Evolutionary conservation across 1,140 invertebrate species (phyloP), one percentile per base, ranked within the genome.

Genomic region (Popillia japonica): DNA sequence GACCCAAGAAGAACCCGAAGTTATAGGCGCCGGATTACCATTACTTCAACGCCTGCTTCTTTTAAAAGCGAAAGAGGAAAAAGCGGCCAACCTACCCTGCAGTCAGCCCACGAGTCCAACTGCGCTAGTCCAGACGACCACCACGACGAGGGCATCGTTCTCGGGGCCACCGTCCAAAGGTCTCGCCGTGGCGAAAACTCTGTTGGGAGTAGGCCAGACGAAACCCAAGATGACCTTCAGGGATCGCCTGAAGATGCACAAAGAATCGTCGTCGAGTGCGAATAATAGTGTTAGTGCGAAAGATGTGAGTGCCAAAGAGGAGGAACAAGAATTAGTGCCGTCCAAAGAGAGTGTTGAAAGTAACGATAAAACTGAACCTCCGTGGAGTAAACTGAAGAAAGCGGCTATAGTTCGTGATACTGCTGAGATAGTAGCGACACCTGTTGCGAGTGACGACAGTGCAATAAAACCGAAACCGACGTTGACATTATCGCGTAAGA

Each of bases 21-120:
- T 92, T 3, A 90, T 94, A 17, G 93, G 92, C 11, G 91, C 92
- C 61, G 93, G 92, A 27, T 87, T 96, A 64, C 94, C 94, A 2
- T 88, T 96, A 7, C 88, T 96, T 2, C 94, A 96, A 85, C 88
- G 95, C 79, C 88, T 96, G 22, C 87, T 95, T 41, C 87, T 95
- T 74, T 88, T 96, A 8, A 95, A 95, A 86, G 92, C 93, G 10
- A 96, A 94, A 86, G 93, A 93, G 84, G 94, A 95, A 11, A 73
- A 27, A 17, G 34, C 40, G 10, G 17, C 0, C 17, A 64, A 27
- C 10, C 20, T 64, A 7, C 82, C 83, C 23, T 76, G 77, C 42
- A 82, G 80, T 79, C 82, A 81, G 78, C 81, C 82, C 0, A 82
- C 81, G 27, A 81, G 81, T 27, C 82, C 82, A 6, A 80, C 81